Evolutionary conservation across 2,797 vertebrate genomes (phyloP).

Genomic region (Poecilia wingei): DNA sequence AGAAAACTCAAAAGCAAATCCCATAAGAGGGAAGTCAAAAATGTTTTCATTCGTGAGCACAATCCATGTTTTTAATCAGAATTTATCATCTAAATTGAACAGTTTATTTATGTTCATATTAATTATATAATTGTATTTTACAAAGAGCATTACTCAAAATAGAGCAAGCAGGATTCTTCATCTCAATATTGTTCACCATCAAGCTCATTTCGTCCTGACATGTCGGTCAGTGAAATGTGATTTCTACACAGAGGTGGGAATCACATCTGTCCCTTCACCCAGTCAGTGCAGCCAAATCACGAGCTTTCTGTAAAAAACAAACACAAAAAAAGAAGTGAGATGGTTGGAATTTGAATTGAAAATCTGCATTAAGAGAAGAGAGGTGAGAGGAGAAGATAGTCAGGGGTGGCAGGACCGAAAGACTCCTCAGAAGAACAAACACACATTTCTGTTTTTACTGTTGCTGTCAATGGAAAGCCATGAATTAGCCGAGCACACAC

Average conservation of each 20-base stretch:
- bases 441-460: slow-evolving; percentile 73
- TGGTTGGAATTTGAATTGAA: slow-evolving; percentile 68
- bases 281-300: slow-evolving; percentile 33
- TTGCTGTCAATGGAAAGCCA: slow-evolving; percentile 71
- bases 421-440: slow-evolving; percentile 57
- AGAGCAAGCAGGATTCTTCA: not conserved
- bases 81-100: not conserved
- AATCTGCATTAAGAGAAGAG: slow-evolving; percentile 57
- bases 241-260: slow-evolving; percentile 14
- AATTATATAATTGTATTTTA: not conserved
- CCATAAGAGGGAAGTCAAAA: not conserved
- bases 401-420: slow-evolving; percentile 58
- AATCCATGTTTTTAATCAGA: too few relatives aligned
- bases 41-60: too few relatives aligned
- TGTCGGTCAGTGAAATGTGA: slow-evolving; percentile 20
- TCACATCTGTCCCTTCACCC: slow-evolving; percentile 29
- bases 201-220: slow-evolving; percentile 6
- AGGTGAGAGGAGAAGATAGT: slow-evolving; percentile 48
- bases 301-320: slow-evolving; percentile 25
- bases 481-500: slow-evolving; percentile 72
- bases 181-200: not conserved
- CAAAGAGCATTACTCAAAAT: not conserved
- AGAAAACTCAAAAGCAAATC: not conserved
- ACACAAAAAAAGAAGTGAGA: slow-evolving; percentile 12
- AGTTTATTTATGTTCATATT: not conserved